Evolutionary conservation across 2,888 invertebrate species (phyloP).

Genomic region (Cantharis nigra): DNA sequence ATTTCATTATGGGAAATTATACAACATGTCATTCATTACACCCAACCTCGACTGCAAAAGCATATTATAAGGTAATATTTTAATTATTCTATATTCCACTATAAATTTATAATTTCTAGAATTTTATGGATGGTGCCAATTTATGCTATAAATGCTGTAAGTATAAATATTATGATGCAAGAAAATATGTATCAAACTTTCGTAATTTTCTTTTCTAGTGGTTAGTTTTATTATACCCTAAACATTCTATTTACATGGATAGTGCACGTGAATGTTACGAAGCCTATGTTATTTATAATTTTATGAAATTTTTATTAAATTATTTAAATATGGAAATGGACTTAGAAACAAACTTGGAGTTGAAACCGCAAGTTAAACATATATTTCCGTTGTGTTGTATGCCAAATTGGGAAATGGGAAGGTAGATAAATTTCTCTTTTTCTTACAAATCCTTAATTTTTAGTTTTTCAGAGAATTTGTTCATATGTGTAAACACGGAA

Average conservation of each 20-base stretch:
- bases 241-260: constrained; percentile 90
- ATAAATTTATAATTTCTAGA: constrained; percentile 54
- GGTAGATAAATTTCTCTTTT: constrained; percentile 55
- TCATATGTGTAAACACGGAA: constrained; percentile 95
- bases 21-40: constrained; percentile 92
- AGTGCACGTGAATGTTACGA: constrained; percentile 94
- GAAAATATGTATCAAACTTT: neutral
- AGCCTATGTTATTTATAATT: constrained; percentile 97
- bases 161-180: constrained; percentile 47
- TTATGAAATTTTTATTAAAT: constrained; percentile 92
- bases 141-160: constrained; percentile 91
- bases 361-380: constrained; percentile 85
- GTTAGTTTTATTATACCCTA: constrained; percentile 86
- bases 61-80: constrained; percentile 81
- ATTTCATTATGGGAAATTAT: constrained; percentile 94
- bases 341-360: constrained; percentile 78
- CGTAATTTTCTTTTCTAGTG: constrained; percentile 61
- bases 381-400: constrained; percentile 91
- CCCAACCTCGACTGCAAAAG: constrained; percentile 88
- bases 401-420: constrained; percentile 92
- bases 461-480: constrained; percentile 76
- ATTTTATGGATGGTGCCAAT: constrained; percentile 98
- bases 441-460: neutral
- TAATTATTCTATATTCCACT: neutral
- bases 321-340: constrained; percentile 88